Conservation (phyloP, 2,888 invertebrate genomes). For the Scrobipalpa costella region DNA sequence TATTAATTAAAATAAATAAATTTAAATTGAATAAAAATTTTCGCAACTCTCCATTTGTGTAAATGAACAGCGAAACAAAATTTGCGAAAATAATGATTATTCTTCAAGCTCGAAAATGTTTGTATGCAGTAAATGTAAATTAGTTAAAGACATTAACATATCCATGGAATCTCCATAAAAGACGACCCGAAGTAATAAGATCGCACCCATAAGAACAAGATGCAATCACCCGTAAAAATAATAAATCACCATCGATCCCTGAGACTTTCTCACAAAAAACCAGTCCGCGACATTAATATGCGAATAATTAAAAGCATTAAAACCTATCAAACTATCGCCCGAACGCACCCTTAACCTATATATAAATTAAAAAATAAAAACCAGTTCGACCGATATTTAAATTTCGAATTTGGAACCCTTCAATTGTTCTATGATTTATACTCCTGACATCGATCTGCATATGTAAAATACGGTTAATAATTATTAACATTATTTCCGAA, state of each 20-base stretch:
- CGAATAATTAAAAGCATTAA: constrained; percentile 62
- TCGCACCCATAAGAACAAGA: constrained; percentile 35
- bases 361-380: constrained; percentile 69
- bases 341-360: constrained; percentile 57
- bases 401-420: constrained; percentile 47
- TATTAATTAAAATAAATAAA: not conserved
- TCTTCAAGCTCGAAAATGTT: not conserved
- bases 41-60: too few relatives aligned
- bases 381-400: constrained; percentile 56
- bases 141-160: not conserved
- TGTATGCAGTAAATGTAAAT: not conserved
- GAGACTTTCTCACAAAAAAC: constrained; percentile 62
- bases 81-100: not conserved
- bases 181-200: constrained; percentile 2
- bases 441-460: constrained; percentile 65
- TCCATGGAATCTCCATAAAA: not conserved
- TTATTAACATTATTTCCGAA: constrained; percentile 59
- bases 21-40: not conserved
- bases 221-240: constrained; percentile 59
- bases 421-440: constrained; percentile 80
- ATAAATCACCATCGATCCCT: constrained; percentile 50
- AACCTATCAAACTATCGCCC: constrained; percentile 48
- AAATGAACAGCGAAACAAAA: not conserved
- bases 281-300: constrained; percentile 62
- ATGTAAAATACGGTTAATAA: constrained; percentile 59